Evolutionary conservation across 2,888 invertebrate species (phyloP).

Genomic region (Brachypalpus laphriformis): DNA sequence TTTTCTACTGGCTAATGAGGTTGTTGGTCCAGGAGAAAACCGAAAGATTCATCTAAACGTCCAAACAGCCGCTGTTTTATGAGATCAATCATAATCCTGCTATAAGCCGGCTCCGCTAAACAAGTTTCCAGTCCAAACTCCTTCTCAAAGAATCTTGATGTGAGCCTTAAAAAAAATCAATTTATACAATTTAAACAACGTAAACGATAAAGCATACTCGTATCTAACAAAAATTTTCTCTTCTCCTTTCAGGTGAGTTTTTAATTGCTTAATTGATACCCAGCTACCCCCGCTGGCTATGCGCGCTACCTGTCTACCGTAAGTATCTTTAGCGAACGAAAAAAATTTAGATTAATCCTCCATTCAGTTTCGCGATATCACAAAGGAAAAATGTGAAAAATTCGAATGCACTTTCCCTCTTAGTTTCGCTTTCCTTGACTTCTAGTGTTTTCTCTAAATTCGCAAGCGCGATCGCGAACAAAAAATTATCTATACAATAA

Average conservation of each 20-base stretch:
- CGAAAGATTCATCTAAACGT: background rate
- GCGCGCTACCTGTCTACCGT: slow-evolving; percentile 13
- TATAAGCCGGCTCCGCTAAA: background rate
- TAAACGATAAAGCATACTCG: background rate
- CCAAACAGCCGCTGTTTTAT: background rate
- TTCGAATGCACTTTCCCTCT: slow-evolving; percentile 71
- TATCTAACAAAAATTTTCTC: background rate
- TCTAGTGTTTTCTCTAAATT: slow-evolving; percentile 60
- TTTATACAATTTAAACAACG: background rate
- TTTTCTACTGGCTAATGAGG: background rate
- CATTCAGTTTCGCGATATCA: background rate
- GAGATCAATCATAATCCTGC: background rate
- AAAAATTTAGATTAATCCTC: slow-evolving; percentile 1
- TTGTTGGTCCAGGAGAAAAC: background rate
- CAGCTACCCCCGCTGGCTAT: slow-evolving; percentile 46
- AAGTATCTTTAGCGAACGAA: slow-evolving; percentile 24
- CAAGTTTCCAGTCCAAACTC: background rate
- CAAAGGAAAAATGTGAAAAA: slow-evolving; percentile 55
- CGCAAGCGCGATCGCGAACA: slow-evolving; percentile 18
- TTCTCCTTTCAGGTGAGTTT: slow-evolving; percentile 69
- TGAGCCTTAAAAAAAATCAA: background rate
- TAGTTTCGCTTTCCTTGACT: slow-evolving; percentile 71
- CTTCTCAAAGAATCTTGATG: background rate
- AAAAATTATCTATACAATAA: slow-evolving; percentile 24
- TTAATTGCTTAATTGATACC: slow-evolving; percentile 63